Evolutionary conservation across 2,888 invertebrate genomes (phyloP).

Genomic region (Lucinisca nassula): DNA sequence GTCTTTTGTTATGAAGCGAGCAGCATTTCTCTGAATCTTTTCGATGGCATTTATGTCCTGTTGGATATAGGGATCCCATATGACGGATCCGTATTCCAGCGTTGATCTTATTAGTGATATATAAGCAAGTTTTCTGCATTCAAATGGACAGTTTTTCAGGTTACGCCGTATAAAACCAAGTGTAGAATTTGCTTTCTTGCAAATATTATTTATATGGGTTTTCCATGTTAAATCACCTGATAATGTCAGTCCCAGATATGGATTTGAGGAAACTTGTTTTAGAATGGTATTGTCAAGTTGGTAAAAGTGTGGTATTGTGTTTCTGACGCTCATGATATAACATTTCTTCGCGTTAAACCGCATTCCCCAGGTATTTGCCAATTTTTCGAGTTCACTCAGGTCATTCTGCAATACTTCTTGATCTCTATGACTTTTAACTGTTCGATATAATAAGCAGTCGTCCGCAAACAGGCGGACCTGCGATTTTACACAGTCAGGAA

Average conservation of each 20-base stretch:
- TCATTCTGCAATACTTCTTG: constrained; percentile 40
- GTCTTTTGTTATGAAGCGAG: too few species aligned
- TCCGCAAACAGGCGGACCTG: constrained; percentile 33
- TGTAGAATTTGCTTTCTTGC: constrained; percentile 21
- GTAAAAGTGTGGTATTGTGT: constrained; percentile 41
- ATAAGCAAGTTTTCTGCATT: constrained; percentile 11
- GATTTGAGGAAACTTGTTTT: constrained; percentile 27
- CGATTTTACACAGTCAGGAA: constrained; percentile 30
- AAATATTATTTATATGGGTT: constrained; percentile 21
- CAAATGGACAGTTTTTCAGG: constrained; percentile 11
- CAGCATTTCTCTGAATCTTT: too few species aligned
- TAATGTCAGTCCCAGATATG: constrained; percentile 36
- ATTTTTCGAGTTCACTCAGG: constrained; percentile 37
- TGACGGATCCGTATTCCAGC: constrained; percentile 4
- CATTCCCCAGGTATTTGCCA: constrained; percentile 54
- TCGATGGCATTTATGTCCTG: too few species aligned
- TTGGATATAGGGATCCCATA: too few species aligned
- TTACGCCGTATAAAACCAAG: constrained; percentile 16
- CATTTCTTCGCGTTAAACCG: constrained; percentile 55
- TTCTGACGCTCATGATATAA: constrained; percentile 41
- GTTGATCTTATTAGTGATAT: constrained; percentile 5
- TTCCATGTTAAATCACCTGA: constrained; percentile 30
- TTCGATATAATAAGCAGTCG: constrained; percentile 33
- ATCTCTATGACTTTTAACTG: background rate
- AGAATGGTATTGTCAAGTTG: constrained; percentile 16